Evolutionary conservation across 2,888 invertebrate species (phyloP), one percentile per base, ranked within the genome.

Genomic region (Scaptomyza parva): DNA sequence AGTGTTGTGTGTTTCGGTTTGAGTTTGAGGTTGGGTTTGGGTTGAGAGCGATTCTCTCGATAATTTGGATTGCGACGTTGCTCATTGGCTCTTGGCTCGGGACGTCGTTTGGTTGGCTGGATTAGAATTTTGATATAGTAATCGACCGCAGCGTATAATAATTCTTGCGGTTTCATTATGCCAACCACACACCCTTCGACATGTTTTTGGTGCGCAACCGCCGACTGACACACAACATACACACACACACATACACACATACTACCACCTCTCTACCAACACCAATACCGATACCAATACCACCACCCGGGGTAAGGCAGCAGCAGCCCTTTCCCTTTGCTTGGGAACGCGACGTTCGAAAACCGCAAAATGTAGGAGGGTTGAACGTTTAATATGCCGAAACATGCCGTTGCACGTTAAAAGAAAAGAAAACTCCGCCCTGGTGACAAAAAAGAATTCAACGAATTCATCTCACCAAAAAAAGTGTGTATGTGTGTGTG

Each of bases 131-230:
- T 85, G 78, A 85, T 86, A 81, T 86, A 87, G 77, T 83, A 77
- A 81, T 80, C 83, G 76, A 88, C 89, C 89, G 76, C 88, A 88
- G 85, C 79, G 79, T 85, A 78, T 85, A 87, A 89, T 89, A 89
- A 89, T 82, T 89, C 78, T 84, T 89, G 89, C 74, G 89, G 89
- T 89, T 89, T 84, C 82, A 88, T 89, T 88, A 89, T 74, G 81
- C 82, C 68, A 75, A 71, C 81, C 84, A 73, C 84, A 70, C 86
- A 85, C 77, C 76, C 86, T 75, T 70, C 78, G 70, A 69, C 37
- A 75, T 61, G 68, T 60, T 65, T 60, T 65, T 61, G 76, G 52
- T 80, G 80, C 76, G 77, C 78, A 78, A 71, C 72, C 70, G 74
- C 71, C 64, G 62, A 74, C 70, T 71, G 84, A 75, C 80, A 70